Conservation (phyloP, 2,888 invertebrate genomes). For the Punctoribates punctum region DNA sequence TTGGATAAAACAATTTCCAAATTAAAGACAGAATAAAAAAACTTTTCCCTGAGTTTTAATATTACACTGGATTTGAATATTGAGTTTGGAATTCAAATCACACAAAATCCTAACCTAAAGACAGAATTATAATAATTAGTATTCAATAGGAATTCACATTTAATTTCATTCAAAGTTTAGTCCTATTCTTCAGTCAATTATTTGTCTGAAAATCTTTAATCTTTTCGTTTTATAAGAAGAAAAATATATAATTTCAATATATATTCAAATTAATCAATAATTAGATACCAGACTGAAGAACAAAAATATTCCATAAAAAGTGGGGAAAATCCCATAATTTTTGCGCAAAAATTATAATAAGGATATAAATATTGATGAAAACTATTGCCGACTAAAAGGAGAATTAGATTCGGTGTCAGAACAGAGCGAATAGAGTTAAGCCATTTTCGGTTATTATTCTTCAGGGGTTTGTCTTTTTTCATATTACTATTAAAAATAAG, state of each 20-base stretch:
- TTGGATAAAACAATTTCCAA: neutral
- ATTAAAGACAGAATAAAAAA: neutral
- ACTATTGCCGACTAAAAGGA: neutral
- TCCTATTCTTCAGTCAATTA: neutral
- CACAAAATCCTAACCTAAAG: neutral
- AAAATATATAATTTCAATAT: neutral
- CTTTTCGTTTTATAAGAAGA: neutral
- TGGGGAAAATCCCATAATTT: neutral
- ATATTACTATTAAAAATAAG: slow-evolving; percentile 4
- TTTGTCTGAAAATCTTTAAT: neutral
- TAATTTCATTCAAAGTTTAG: neutral
- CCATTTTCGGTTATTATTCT: slow-evolving; percentile 14
- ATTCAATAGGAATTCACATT: neutral
- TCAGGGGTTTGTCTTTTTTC: slow-evolving; percentile 9
- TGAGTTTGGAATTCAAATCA: neutral
- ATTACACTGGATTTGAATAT: too few species aligned
- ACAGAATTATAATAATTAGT: neutral
- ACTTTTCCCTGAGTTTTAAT: neutral
- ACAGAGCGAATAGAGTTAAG: neutral
- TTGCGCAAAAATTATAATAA: neutral
- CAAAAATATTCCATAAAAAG: neutral
- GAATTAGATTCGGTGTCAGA: neutral
- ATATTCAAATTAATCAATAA: neutral
- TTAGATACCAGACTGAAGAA: neutral
- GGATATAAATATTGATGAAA: slow-evolving; percentile 7